A percentile compares a stretch with the other conserved stretches of the same genome.
These are phyloP conservation scores for Lerema accius DNA, from an alignment of 1,140 invertebrate genomes.

Conservation along the genomic window DNA sequence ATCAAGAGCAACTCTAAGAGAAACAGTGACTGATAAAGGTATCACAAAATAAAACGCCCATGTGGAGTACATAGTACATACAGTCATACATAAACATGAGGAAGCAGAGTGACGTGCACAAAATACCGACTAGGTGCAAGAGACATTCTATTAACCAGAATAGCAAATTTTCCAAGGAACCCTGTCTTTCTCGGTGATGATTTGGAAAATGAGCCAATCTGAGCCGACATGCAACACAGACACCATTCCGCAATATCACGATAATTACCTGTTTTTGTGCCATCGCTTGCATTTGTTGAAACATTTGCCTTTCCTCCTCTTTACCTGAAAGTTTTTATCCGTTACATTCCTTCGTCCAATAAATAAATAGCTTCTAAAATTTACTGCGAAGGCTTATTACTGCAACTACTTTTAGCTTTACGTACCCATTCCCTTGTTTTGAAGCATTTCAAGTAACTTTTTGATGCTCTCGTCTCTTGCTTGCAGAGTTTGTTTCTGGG, in stretches of 20 bases:
- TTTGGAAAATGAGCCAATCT: conserved; percentile 36
- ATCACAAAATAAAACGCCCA: conserved; percentile 83
- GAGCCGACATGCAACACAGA: conserved; percentile 57
- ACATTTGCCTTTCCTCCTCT: conserved; percentile 97
- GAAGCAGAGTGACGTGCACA: conserved; percentile 72
- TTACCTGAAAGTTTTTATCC: conserved; percentile 87
- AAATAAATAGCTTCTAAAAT: neutral
- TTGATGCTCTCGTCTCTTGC: conserved; percentile 99
- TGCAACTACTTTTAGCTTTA: conserved; percentile 44
- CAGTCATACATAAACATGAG: conserved; percentile 65
- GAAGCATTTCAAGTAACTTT: conserved; percentile 98
- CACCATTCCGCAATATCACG: conserved; percentile 42
- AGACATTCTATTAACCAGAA: conserved; percentile 38
- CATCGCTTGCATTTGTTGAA: conserved; percentile 97
- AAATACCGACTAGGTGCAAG: conserved; percentile 58
- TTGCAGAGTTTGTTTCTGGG: conserved; percentile 98
- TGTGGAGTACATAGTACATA: conserved; percentile 63
- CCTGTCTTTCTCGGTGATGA: conserved; percentile 32
- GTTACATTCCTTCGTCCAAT: conserved; percentile 32
- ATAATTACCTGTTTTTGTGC: conserved; percentile 97
- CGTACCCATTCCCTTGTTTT: conserved; percentile 98
- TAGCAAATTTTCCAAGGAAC: conserved; percentile 53
- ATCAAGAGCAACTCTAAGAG: conserved; percentile 79
- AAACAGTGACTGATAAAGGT: conserved; percentile 80
- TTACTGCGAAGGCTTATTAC: conserved; percentile 5